Base-by-base conservation (phyloP, 2,888 invertebrate species). In the Sesia apiformis region DNA sequence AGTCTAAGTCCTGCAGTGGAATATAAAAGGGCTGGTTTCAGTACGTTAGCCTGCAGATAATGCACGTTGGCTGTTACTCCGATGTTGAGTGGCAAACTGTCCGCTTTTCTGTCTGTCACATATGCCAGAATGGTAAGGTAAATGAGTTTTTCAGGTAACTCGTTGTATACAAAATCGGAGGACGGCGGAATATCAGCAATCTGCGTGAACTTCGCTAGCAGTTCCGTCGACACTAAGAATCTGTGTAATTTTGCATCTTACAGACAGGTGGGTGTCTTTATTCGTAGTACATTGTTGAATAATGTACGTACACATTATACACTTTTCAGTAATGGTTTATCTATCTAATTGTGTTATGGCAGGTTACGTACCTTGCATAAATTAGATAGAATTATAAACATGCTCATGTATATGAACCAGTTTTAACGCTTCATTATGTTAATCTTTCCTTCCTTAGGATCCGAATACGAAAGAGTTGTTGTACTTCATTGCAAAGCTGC, bases 401-500 rank as follows among this genome's bases (percentile, higher is more conserved):
- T 23, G 23, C 42, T 42, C 7, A 42, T 6, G 5, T 42, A 42
- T 42, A 42, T 5, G 3, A 6, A 42, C 42, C 42, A 42, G 42
- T 42, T 42, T 6, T 42, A 42, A 42, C 1, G 7, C 7, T 42
- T 42, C 7, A 42, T 6, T 23, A 42, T 1, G 3, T 42, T 2
- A 42, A 42, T 6, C 7, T 3, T 42, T 40, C 42, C 3, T 43
- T 50, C 53, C 53, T 43, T 53, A 87, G 88, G 79, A 88, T 62
- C 77, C 74, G 3, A 76, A 85, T 56, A 81, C 78, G 2, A 88
- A 86, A 61, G 86, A 88, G 56, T 85, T 87, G 53, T 60, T 88
- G 3, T 75, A 78, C 55, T 88, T 87, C 56, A 78, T 63, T 40
- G 86, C 88, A 3, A 87, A 82, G 58, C 58, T 88, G 39, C 86